Evolutionary conservation across 2,113 vertebrate genomes (phyloP).

Genomic region (Leiothrix lutea): DNA sequence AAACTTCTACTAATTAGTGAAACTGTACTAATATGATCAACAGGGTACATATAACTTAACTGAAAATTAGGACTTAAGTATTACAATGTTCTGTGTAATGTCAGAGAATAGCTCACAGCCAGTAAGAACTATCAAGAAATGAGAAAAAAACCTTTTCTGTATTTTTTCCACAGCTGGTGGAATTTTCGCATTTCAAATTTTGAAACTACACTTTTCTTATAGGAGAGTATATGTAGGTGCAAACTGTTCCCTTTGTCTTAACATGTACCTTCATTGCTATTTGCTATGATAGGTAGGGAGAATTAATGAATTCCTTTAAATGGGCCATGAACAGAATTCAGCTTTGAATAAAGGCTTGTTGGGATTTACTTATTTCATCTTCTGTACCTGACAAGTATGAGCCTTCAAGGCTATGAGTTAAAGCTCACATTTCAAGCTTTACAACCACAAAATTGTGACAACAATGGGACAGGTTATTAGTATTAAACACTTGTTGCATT

Average conservation of each 20-base stretch:
- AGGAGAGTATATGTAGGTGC: background rate
- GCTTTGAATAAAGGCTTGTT: background rate
- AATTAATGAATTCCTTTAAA: background rate
- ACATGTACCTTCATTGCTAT: background rate
- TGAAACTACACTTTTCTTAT: background rate
- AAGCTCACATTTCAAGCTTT: background rate
- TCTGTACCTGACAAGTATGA: background rate
- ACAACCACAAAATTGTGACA: background rate
- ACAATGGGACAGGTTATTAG: background rate
- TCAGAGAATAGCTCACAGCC: background rate
- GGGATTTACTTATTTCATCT: background rate
- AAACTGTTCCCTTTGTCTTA: background rate
- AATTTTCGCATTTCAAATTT: background rate
- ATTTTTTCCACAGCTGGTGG: fast-evolving
- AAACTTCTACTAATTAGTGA: background rate
- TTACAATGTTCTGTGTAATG: background rate
- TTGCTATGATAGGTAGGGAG: background rate
- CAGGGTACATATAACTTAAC: background rate
- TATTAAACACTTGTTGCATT: background rate
- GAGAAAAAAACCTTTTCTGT: background rate
- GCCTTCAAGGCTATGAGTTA: background rate
- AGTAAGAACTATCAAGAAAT: background rate
- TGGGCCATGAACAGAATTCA: background rate
- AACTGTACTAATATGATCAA: background rate
- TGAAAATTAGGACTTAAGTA: background rate